Base-by-base conservation (phyloP, 2,888 invertebrate genomes). In the Pseudococcus viburni region DNA sequence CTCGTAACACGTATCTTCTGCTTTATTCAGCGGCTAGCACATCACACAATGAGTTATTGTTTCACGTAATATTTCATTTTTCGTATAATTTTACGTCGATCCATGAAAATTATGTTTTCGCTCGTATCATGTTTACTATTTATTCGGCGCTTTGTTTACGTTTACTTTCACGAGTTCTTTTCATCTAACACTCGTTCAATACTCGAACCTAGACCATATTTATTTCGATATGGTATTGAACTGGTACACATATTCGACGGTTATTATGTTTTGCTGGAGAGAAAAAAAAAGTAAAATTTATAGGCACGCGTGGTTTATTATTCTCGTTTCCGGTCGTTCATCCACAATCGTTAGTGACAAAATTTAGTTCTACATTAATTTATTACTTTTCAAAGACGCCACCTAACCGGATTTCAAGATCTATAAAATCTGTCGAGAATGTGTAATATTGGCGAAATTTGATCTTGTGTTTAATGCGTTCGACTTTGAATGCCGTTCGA, bases 131-230 rank as follows among this genome's bases (percentile, higher is more conserved):
- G 68, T 73, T 73, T 73, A 73, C 33, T 22, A 73, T 73, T 73
- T 15, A 73, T 11, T 73, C 68, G 68, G 19, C 19, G 59, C 59
- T 33, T 73, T 73, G 68, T 73, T 73, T 73, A 73, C 33, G 33
- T 73, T 73, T 73, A 73, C 68, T 73, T 73, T 73, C 68, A 33
- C 68, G 68, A 59, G 19, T 59, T 59, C 55, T 55, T 55, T 55
- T 55, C 17, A 55, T 55, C 11, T 55, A 55, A 55, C 12, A 59
- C 59, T 59, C 19, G 26, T 6, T 59, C 19, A 19, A 33, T 3
- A 19, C n/a, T 59, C 59, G 59, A 59, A 9, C 19, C 5, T 51
- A 51, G 51, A 46, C 1, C 26, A 33, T 33, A 46, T 51, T 51
- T 17, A 51, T 51, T 51, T 51, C 51, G 17, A 51, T 51, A 51